Evolutionary conservation across 2,113 vertebrate genomes (phyloP).

Genomic region (Theristicus caerulescens): DNA sequence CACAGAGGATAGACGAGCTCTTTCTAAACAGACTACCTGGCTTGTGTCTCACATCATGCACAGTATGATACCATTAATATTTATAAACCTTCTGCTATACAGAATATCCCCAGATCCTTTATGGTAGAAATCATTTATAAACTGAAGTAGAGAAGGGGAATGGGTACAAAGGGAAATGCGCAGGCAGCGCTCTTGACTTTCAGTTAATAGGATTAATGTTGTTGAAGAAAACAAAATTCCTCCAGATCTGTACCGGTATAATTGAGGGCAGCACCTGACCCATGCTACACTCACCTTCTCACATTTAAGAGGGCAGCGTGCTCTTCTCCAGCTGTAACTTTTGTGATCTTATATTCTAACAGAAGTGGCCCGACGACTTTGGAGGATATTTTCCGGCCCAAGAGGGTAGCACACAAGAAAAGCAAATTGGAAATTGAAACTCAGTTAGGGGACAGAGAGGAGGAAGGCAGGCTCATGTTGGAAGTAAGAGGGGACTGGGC

Average conservation of each 20-base stretch:
- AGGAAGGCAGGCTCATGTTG: background rate
- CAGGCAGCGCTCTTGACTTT: background rate
- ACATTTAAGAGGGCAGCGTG: background rate
- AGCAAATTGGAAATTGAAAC: background rate
- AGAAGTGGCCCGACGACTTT: background rate
- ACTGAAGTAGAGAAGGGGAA: background rate
- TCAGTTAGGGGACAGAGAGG: background rate
- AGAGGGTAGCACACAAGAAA: background rate
- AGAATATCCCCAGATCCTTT: background rate
- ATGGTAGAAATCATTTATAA: background rate
- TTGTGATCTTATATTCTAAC: background rate
- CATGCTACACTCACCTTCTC: background rate
- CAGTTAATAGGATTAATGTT: background rate
- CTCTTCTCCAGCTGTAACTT: background rate
- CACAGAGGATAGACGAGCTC: background rate
- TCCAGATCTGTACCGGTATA: background rate
- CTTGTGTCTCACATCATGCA: background rate
- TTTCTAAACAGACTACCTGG: background rate
- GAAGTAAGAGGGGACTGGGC: background rate
- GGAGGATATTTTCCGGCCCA: background rate
- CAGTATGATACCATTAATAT: background rate
- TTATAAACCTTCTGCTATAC: background rate
- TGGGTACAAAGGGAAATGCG: background rate
- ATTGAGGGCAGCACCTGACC: background rate
- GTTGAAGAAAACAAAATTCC: background rate